Conservation (phyloP, 23 tunicate genomes). For the Pegea sp. region DNA sequence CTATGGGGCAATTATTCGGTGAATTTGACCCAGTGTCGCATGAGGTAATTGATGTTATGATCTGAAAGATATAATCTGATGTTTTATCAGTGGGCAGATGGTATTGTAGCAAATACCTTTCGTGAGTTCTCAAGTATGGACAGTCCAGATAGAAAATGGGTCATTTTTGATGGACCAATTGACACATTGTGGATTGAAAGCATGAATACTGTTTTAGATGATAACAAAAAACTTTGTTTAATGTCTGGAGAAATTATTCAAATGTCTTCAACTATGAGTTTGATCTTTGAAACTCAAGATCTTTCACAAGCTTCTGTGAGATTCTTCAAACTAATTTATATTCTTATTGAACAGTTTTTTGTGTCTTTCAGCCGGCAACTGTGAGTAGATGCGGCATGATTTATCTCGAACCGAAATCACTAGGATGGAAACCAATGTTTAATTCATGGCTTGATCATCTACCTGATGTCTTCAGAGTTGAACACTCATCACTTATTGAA, state of each 20-base stretch:
- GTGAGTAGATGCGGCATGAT: slow-evolving; percentile 98
- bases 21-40: slow-evolving; percentile 97
- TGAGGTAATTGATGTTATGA: slow-evolving; percentile 23
- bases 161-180: slow-evolving; percentile 96
- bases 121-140: slow-evolving; percentile 85
- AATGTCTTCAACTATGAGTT: slow-evolving; percentile 86
- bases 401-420: slow-evolving; percentile 78
- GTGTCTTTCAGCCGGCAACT: slow-evolving; percentile 72
- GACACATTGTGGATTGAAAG: slow-evolving; percentile 98
- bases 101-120: slow-evolving; percentile 94
- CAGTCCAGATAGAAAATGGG: slow-evolving; percentile 96
- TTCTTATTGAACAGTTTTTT: neutral
- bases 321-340: neutral
- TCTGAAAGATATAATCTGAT: neutral
- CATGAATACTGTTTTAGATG: slow-evolving; percentile 98
- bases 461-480: slow-evolving; percentile 46
- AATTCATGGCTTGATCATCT: slow-evolving; percentile 55
- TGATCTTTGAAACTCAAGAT: slow-evolving; percentile 96
- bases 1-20: slow-evolving; percentile 98
- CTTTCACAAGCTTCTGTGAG: slow-evolving; percentile 81
- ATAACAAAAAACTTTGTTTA: slow-evolving; percentile 87
- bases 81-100: slow-evolving; percentile 77
- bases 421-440: slow-evolving; percentile 96
- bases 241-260: slow-evolving; percentile 98
- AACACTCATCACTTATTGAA: slow-evolving; percentile 50